Percentiles rank a stretch among this genome's conserved stretches.
phyloP scores from a whole-genome alignment of 2,797 vertebrate genomes.

The Sebastes reedi region DNA sequence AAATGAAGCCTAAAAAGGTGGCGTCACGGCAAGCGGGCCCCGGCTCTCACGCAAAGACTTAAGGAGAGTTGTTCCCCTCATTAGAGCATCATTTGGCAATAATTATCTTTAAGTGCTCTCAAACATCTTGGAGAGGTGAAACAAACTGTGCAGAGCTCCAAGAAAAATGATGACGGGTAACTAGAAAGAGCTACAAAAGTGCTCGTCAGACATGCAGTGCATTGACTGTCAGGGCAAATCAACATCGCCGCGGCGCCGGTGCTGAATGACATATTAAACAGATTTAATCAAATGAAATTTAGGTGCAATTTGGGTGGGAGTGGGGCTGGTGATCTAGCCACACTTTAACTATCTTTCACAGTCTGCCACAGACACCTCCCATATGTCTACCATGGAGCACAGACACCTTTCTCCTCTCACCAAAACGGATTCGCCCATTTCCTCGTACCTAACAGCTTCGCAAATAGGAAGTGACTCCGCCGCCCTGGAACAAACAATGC shows the following conservation, averaged over 20 bases:
- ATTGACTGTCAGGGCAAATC: conserved; percentile 54
- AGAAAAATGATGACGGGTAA: conserved; percentile 67
- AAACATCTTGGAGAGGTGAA: conserved; percentile 70
- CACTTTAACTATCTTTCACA: conserved; percentile 59
- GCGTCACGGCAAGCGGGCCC: conserved; percentile 57
- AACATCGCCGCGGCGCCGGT: not conserved
- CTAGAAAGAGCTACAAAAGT: conserved; percentile 56
- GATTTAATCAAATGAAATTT: conserved; percentile 55
- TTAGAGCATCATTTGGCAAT: conserved; percentile 79
- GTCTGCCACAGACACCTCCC: conserved; percentile 61
- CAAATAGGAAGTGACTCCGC: conserved; percentile 81
- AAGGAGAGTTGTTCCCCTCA: conserved; percentile 71
- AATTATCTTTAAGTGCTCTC: conserved; percentile 85
- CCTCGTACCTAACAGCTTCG: conserved; percentile 79
- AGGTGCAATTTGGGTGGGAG: conserved; percentile 38
- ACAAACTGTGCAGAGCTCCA: conserved; percentile 68
- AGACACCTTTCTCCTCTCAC: conserved; percentile 74
- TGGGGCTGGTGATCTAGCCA: conserved; percentile 43
- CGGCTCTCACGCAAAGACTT: conserved; percentile 58
- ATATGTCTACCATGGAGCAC: conserved; percentile 67
- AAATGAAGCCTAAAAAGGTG: conserved; percentile 63
- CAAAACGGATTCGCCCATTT: conserved; percentile 74
- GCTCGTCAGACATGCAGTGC: conserved; percentile 36
- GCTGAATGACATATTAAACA: conserved; percentile 51
- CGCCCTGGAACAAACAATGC: conserved; percentile 88